These are phyloP conservation scores for Pristis pectinata DNA, from an alignment of 2,797 vertebrate genomes.

Conservation along the genomic window DNA sequence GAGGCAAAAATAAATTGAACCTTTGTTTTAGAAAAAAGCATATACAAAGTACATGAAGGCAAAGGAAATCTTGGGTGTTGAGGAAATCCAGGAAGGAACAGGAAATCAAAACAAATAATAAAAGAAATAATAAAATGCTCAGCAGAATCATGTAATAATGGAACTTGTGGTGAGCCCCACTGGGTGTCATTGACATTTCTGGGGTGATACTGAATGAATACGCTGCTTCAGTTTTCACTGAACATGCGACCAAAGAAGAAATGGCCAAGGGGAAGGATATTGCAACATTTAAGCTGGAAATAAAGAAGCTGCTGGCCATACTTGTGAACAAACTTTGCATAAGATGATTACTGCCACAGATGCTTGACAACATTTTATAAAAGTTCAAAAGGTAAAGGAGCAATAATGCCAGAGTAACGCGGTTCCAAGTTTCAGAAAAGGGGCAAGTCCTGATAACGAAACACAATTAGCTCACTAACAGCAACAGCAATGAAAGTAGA, in stretches of 20 bases:
- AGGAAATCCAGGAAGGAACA: not conserved
- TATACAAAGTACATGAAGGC: not conserved
- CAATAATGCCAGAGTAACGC: not conserved
- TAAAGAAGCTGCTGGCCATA: too few relatives aligned
- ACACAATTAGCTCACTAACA: not conserved
- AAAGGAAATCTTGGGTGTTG: not conserved
- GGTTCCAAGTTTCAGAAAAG: not conserved
- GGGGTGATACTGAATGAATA: too few relatives aligned
- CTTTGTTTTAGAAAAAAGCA: not conserved
- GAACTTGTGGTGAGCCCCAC: too few relatives aligned
- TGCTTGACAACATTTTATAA: not conserved
- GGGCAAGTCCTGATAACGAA: too few relatives aligned
- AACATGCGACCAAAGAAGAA: too few relatives aligned
- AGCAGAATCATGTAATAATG: not conserved
- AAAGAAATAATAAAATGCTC: not conserved
- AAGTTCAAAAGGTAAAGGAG: not conserved
- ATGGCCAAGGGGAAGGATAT: not conserved
- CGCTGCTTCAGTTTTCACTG: too few relatives aligned
- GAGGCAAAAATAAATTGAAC: not conserved
- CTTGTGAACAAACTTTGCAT: not conserved
- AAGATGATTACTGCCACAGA: not conserved
- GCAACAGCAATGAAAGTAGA: not conserved
- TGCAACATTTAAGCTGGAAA: not conserved
- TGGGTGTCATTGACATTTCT: too few relatives aligned
- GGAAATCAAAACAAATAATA: not conserved